Conservation (phyloP, 1,140 invertebrate species). For the Drosophila parabipectinata region DNA sequence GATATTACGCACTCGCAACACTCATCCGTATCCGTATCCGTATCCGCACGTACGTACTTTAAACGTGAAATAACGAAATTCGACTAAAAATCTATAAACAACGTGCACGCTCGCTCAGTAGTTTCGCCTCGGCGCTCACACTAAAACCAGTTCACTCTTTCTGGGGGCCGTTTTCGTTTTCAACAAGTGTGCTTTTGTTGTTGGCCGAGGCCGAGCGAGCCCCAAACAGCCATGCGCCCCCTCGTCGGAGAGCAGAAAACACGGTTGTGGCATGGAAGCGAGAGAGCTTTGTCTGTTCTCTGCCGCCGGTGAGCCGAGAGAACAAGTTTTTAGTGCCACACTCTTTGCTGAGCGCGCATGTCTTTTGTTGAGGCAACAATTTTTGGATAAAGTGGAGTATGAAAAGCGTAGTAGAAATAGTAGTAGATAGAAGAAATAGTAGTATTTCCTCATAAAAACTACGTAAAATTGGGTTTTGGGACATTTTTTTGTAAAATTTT, state of each 20-base stretch:
- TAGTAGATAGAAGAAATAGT: slow-evolving; percentile 44
- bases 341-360: slow-evolving; percentile 77
- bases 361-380: slow-evolving; percentile 38
- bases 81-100: slow-evolving; percentile 84
- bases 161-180: slow-evolving; percentile 76
- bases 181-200: slow-evolving; percentile 83
- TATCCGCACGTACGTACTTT: slow-evolving; percentile 52
- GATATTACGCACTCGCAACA: slow-evolving; percentile 50
- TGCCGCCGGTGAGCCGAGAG: background rate
- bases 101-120: slow-evolving; percentile 58
- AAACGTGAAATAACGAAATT: slow-evolving; percentile 28
- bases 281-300: slow-evolving; percentile 15
- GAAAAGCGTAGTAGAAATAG: slow-evolving; percentile 62
- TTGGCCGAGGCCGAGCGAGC: slow-evolving; percentile 49
- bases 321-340: background rate
- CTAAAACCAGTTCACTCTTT: slow-evolving; percentile 71
- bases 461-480: background rate
- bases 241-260: background rate
- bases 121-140: slow-evolving; percentile 27
- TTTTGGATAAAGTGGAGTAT: slow-evolving; percentile 12
- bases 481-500: background rate
- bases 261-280: background rate
- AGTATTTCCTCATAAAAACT: background rate
- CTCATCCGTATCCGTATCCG: slow-evolving; percentile 32
- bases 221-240: slow-evolving; percentile 55